Base-by-base conservation (phyloP, 2,797 vertebrate genomes). In the Mormyrops attenuatus region DNA sequence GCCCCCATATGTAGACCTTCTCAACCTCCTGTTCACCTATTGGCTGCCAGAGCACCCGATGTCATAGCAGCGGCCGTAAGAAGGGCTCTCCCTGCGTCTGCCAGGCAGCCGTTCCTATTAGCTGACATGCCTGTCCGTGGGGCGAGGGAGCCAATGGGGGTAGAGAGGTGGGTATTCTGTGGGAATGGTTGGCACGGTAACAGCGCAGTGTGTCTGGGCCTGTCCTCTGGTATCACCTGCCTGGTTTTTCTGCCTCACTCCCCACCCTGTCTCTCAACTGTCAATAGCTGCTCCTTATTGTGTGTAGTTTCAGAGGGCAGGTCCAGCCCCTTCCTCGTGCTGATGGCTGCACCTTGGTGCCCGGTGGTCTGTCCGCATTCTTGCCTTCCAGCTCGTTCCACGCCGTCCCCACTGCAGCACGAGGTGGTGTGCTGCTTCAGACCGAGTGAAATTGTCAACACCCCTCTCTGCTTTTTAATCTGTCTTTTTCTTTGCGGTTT, bases 101-200 rank as follows among this genome's bases (percentile, higher is more conserved):
- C 49, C 86, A 3, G 53, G 52, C 34, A 22, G 47, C 91, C 88
- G 91, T 89, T 92, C 93, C 94, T 90, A 95, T 96, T 95, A 92
- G 93, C 92, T 90, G 1, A 47, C 90, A 90, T 91, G 90, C 90
- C 93, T 90, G 94, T 95, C 95, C 91, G 55, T 95, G 94, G 88
- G 88, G 90, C 88, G 52, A 92, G 60, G 91, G 91, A 94, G 92
- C 95, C 95, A 96, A 95, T 95, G 92, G 93, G 94, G 92, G 94
- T 93, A 93, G 95, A 94, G 95, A 95, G 95, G 94, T 93, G 93
- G 93, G 92, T 94, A 92, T 93, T 94, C 96, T 94, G 95, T 95
- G 95, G 95, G 94, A 94, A 95, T 95, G 95, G 95, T 96, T 97
- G 96, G 96, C 96, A 96, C 95, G 93, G 96, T 96, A 96, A 96